phyloP scores from a whole-genome alignment of 1,140 invertebrate species.

The Cyphomyrmex costatus region DNA sequence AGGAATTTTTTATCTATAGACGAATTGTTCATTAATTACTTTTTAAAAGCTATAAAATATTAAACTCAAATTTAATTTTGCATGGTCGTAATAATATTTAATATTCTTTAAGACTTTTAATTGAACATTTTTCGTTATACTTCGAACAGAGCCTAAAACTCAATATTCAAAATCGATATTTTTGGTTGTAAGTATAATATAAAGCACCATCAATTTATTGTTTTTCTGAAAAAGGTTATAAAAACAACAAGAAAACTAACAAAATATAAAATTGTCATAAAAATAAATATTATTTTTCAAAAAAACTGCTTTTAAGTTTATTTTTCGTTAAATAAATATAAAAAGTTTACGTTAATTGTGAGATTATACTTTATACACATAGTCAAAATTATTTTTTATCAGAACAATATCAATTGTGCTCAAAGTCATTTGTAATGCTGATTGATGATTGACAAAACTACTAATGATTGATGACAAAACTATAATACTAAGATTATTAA shows the following conservation, averaged over 20 bases:
- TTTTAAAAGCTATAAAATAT: slow-evolving; percentile 20
- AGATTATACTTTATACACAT: too few species aligned
- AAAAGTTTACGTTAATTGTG: too few species aligned
- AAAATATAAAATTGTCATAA: too few species aligned
- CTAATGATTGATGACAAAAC: slow-evolving; percentile 15
- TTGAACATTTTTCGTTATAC: background rate
- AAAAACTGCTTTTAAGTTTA: too few species aligned
- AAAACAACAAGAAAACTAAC: too few species aligned
- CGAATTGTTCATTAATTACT: background rate
- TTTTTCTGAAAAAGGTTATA: background rate
- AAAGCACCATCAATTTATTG: background rate
- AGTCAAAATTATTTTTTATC: too few species aligned
- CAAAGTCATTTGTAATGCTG: background rate
- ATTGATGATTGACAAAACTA: slow-evolving; percentile 28
- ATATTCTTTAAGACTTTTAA: background rate
- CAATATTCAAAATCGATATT: slow-evolving; percentile 5
- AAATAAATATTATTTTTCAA: too few species aligned
- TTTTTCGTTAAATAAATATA: too few species aligned
- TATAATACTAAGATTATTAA: slow-evolving; percentile 48
- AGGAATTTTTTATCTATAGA: background rate
- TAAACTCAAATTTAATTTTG: background rate
- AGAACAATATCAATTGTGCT: too few species aligned
- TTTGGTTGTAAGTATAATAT: too few species aligned
- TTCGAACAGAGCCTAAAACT: background rate
- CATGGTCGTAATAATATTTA: background rate